Conservation (phyloP, 1,140 invertebrate genomes). For the Formica exsecta region DNA sequence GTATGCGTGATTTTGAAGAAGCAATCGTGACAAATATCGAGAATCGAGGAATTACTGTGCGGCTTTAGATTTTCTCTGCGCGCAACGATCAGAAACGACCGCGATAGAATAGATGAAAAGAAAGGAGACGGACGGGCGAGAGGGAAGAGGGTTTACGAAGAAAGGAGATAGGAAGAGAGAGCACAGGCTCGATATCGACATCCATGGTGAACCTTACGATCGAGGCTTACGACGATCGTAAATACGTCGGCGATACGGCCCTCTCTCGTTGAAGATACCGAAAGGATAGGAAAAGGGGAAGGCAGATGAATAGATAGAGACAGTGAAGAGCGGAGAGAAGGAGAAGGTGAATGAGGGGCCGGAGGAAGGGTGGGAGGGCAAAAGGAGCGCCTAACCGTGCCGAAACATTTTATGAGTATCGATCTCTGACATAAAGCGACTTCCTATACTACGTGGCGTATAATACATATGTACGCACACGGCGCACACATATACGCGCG, state of each 20-base stretch:
- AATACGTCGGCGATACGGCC: conserved; percentile 82
- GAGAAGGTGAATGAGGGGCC: not conserved
- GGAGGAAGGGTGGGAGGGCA: not conserved
- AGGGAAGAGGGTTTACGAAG: conserved; percentile 9
- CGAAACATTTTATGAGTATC: conserved; percentile 78
- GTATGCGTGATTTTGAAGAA: conserved; percentile 59
- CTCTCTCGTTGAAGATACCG: conserved; percentile 72
- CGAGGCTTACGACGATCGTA: conserved; percentile 83
- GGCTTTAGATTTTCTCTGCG: conserved; percentile 52
- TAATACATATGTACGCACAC: conserved; percentile 46
- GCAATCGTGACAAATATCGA: conserved; percentile 71
- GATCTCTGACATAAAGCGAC: conserved; percentile 74
- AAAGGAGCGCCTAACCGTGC: conserved; percentile 72
- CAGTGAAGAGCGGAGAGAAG: conserved; percentile 47
- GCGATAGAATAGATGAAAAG: conserved; percentile 57
- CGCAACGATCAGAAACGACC: conserved; percentile 57
- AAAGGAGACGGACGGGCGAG: conserved; percentile 1
- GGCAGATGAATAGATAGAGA: conserved; percentile 65
- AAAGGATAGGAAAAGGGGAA: conserved; percentile 65
- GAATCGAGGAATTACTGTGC: conserved; percentile 77
- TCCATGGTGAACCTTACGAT: conserved; percentile 78
- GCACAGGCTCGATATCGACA: conserved; percentile 77
- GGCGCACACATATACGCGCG: conserved; percentile 16
- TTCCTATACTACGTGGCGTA: conserved; percentile 57
- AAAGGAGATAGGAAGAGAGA: conserved; percentile 44